Conservation (phyloP, 2,888 invertebrate genomes). For the Parnassius apollo region DNA sequence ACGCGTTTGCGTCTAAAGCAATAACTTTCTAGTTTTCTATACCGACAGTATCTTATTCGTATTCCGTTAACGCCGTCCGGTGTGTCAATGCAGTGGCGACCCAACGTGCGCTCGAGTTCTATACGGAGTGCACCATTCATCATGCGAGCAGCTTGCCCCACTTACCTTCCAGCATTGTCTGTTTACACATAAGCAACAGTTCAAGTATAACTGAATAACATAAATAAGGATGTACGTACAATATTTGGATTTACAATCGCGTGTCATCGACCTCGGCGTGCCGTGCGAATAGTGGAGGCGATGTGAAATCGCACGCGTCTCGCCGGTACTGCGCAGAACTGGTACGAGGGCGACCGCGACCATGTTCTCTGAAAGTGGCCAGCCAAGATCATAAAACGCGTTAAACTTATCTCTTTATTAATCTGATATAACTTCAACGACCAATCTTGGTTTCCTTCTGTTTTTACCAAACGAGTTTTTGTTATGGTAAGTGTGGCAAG, state of each 20-base stretch:
- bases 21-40: constrained; percentile 52
- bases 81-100: constrained; percentile 41
- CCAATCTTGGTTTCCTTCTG: neutral
- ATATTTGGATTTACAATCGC: constrained; percentile 26
- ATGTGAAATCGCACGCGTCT: constrained; percentile 45
- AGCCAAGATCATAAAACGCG: constrained; percentile 3
- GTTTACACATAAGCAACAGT: constrained; percentile 28
- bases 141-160: constrained; percentile 47
- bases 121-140: constrained; percentile 41
- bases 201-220: constrained; percentile 30
- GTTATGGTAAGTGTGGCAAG: neutral
- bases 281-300: constrained; percentile 49
- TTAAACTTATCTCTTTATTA: neutral
- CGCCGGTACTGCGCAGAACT: constrained; percentile 41
- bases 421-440: neutral
- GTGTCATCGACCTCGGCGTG: constrained; percentile 52
- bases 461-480: neutral
- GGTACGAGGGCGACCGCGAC: constrained; percentile 41
- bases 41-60: constrained; percentile 42
- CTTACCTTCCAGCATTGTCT: constrained; percentile 43
- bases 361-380: constrained; percentile 26
- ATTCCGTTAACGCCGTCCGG: constrained; percentile 45
- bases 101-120: constrained; percentile 36
- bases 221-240: constrained; percentile 28
- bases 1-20: constrained; percentile 36